Percentiles rank a stretch among this genome's conserved stretches.
phyloP scores from a whole-genome alignment of 64 coral and sea anemone species.

The Montipora efflorescens region DNA sequence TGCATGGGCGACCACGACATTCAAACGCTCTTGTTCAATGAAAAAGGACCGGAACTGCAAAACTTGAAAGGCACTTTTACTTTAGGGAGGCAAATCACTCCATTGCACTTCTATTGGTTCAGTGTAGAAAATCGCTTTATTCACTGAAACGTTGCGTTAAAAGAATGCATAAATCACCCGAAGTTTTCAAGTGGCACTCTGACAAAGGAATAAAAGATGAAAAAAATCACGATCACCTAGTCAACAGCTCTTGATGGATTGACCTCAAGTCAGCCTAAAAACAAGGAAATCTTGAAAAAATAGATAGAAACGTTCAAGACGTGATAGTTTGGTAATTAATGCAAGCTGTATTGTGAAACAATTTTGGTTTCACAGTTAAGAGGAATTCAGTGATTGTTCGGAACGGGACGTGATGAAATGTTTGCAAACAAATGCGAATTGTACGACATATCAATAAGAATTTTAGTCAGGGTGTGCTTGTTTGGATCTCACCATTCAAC shows the following conservation, averaged over 20 bases:
- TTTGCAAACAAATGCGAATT: not conserved
- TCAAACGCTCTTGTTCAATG: not conserved
- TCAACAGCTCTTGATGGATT: not conserved
- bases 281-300: not conserved
- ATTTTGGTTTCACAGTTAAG: not conserved
- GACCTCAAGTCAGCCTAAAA: not conserved
- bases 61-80: not conserved
- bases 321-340: not conserved
- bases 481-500: slow-evolving; percentile 34
- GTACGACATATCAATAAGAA: not conserved
- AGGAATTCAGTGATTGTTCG: not conserved
- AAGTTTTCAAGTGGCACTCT: not conserved
- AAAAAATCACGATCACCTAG: not conserved
- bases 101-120: not conserved
- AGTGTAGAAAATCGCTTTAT: not conserved
- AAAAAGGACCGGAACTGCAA: slow-evolving; percentile 12
- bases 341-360: not conserved
- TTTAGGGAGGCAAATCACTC: not conserved
- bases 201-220: too few species aligned
- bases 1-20: not conserved
- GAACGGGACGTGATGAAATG: not conserved
- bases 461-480: not conserved
- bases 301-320: not conserved
- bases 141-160: not conserved
- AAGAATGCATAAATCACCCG: not conserved